A percentile compares a stretch with the other conserved stretches of the same genome.
phyloP scores from a whole-genome alignment of 2,113 vertebrate genomes.

The Tretioscincus oriximinensis region DNA sequence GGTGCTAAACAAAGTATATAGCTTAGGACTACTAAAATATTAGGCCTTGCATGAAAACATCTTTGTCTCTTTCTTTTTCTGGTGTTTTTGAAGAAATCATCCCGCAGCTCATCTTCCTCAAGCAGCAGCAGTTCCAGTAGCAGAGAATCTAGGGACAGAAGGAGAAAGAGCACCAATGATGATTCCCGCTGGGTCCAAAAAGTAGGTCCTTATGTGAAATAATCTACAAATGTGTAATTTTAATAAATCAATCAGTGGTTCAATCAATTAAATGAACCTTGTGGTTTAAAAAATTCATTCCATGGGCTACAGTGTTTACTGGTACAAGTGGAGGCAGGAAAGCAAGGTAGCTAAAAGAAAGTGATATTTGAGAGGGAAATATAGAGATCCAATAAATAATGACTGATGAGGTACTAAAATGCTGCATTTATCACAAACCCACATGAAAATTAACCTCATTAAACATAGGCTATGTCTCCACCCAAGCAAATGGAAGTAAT shows the following conservation, averaged over 20 bases:
- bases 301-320: not conserved
- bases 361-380: too few species aligned
- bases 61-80: not conserved
- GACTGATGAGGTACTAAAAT: too few species aligned
- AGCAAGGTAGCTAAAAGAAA: too few species aligned
- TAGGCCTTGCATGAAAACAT: not conserved
- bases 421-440: too few species aligned
- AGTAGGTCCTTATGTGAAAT: constrained; percentile 16
- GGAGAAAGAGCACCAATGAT: fast-evolving
- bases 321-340: too few species aligned
- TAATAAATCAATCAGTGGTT: too few species aligned
- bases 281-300: not conserved
- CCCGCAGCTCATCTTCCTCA: constrained; percentile 42
- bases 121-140: constrained; percentile 40
- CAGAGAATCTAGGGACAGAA: not conserved
- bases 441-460: too few species aligned
- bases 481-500: too few species aligned
- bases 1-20: too few species aligned
- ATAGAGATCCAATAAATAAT: too few species aligned
- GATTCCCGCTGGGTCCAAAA: constrained; percentile 1
- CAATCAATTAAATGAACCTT: not conserved
- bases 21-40: constrained; percentile 10
- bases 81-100: constrained; percentile 12
- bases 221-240: fast-evolving
- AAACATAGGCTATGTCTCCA: too few species aligned